Conservation (phyloP, 2,797 vertebrate species). For the Paramormyrops hopkinsi region DNA sequence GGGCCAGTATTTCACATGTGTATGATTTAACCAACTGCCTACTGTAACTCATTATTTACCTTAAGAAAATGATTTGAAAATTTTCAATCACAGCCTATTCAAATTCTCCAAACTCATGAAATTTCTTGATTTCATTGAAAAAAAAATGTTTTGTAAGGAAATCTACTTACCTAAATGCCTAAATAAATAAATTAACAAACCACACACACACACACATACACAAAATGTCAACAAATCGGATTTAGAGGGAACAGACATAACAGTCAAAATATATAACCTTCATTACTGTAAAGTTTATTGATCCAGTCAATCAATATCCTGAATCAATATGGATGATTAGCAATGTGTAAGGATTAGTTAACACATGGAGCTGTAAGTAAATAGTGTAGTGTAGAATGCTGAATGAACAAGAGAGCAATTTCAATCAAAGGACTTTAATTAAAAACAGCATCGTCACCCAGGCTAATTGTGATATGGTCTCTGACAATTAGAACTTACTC, state of each 20-base stretch:
- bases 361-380: background rate
- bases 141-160: background rate
- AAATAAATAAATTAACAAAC: background rate
- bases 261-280: background rate
- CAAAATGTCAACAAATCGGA: background rate
- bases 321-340: background rate
- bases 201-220: background rate
- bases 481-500: background rate
- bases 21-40: background rate
- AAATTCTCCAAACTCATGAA: background rate
- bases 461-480: constrained; percentile 3
- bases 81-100: background rate
- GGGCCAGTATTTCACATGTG: background rate
- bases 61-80: background rate
- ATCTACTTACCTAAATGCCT: background rate
- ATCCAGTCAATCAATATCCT: background rate
- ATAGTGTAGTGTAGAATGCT: background rate
- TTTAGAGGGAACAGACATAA: background rate
- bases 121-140: background rate
- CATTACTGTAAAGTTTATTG: background rate
- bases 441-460: background rate
- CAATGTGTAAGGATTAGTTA: background rate
- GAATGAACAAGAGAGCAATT: background rate
- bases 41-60: background rate
- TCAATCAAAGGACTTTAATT: background rate